Evolutionary conservation across 2,888 invertebrate species (phyloP).

Genomic region (Actias luna): DNA sequence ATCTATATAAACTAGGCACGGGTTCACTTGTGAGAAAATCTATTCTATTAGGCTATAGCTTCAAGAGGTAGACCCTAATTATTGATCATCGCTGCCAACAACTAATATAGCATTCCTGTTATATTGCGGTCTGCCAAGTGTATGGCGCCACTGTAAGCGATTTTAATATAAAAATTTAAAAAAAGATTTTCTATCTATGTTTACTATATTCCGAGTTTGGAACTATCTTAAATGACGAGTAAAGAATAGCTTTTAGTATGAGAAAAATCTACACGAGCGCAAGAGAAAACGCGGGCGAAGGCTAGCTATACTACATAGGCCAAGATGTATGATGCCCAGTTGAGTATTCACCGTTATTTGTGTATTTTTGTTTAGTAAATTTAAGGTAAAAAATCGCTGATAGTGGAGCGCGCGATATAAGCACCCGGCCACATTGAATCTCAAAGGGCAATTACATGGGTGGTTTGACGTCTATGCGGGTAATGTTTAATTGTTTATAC

Average conservation of each 20-base stretch:
- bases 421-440: constrained; percentile 39
- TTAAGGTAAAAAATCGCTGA: constrained; percentile 23
- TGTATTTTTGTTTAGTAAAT: background rate
- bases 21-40: background rate
- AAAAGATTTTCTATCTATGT: background rate
- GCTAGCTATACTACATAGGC: too few species aligned
- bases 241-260: too few species aligned
- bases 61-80: background rate
- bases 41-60: background rate
- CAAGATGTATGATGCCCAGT: too few species aligned
- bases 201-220: too few species aligned
- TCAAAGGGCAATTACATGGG: constrained; percentile 56
- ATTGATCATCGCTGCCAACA: background rate
- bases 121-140: background rate
- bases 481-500: constrained; percentile 48
- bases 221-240: too few species aligned
- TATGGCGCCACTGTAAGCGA: background rate
- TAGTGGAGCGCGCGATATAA: constrained; percentile 25
- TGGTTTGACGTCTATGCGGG: constrained; percentile 49
- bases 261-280: too few species aligned
- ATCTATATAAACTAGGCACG: too few species aligned
- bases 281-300: too few species aligned
- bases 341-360: too few species aligned
- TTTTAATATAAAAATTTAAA: background rate
- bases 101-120: constrained; percentile 5